Conservation (phyloP, 2,888 invertebrate species). For the Gisinianus flammeolus region DNA sequence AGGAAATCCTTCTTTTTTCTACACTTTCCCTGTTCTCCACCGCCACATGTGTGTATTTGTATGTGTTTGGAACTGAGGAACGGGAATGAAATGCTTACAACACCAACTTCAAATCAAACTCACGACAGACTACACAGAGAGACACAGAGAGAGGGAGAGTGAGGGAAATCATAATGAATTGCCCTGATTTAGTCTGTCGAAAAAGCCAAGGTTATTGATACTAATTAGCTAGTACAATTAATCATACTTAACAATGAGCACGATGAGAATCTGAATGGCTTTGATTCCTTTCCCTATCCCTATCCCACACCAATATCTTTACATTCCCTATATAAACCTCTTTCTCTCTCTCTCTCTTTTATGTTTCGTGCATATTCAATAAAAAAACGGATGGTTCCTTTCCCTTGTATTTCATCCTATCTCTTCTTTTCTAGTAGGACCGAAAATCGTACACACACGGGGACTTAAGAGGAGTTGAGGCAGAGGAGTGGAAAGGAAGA, state of each 20-base stretch:
- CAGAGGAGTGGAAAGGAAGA: background rate
- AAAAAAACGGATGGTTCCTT: too few relatives aligned
- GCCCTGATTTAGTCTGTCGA: slow-evolving; percentile 19
- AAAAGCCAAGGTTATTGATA: slow-evolving; percentile 4
- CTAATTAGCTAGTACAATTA: slow-evolving; percentile 20
- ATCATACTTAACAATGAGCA: slow-evolving; percentile 16
- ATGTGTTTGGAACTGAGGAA: too few relatives aligned
- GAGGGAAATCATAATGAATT: slow-evolving; percentile 10
- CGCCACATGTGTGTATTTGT: background rate
- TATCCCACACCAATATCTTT: too few relatives aligned
- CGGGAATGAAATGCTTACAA: too few relatives aligned
- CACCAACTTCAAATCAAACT: too few relatives aligned
- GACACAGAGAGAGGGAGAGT: background rate
- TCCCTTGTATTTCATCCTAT: too few relatives aligned
- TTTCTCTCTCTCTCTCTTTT: too few relatives aligned
- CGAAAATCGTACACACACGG: background rate
- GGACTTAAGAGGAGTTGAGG: background rate
- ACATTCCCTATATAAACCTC: too few relatives aligned
- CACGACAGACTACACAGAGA: slow-evolving; percentile 5
- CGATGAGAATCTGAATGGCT: slow-evolving; percentile 11
- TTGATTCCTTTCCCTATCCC: background rate
- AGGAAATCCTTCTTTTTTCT: background rate
- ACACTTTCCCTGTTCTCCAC: background rate
- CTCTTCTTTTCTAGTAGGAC: too few relatives aligned
- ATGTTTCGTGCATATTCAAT: too few relatives aligned